These are phyloP conservation scores for Trilocha varians DNA, from an alignment of 2,888 invertebrate species.

Conservation along the genomic window DNA sequence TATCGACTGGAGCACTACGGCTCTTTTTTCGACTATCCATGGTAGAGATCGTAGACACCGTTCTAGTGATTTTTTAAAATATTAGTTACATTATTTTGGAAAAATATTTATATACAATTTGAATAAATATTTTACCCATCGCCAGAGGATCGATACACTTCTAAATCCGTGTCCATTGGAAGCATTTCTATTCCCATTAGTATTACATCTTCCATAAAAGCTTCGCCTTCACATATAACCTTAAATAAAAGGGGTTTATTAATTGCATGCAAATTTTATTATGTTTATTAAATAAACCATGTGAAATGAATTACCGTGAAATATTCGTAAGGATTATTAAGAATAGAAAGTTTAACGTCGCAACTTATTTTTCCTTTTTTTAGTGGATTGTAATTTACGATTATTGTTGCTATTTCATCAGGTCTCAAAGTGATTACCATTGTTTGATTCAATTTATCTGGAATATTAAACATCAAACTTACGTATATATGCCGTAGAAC, in stretches of 20 bases:
- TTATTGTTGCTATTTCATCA: conserved; percentile 30
- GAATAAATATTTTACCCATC: conserved; percentile 25
- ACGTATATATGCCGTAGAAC: background rate
- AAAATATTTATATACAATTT: too few relatives aligned
- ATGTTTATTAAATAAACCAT: background rate
- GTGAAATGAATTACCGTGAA: conserved; percentile 36
- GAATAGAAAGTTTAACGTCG: conserved; percentile 44
- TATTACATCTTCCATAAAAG: conserved; percentile 62
- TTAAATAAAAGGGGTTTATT: conserved; percentile 13
- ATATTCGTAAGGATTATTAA: conserved; percentile 56
- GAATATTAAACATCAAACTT: conserved; percentile 11
- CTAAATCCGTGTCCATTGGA: conserved; percentile 52
- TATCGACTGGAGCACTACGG: conserved; percentile 32
- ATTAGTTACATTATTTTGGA: too few relatives aligned
- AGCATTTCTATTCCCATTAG: conserved; percentile 57
- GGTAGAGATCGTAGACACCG: conserved; percentile 36
- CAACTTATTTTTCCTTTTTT: conserved; percentile 45
- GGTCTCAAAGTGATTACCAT: conserved; percentile 37
- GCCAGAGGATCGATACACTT: conserved; percentile 28
- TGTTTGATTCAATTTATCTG: conserved; percentile 31
- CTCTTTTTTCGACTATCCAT: conserved; percentile 39
- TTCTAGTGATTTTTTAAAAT: conserved; percentile 19
- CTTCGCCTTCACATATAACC: conserved; percentile 59
- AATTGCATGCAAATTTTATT: background rate
- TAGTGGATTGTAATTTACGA: conserved; percentile 47